Base-by-base conservation (phyloP, 2,797 vertebrate species). In the Carapus acus region DNA sequence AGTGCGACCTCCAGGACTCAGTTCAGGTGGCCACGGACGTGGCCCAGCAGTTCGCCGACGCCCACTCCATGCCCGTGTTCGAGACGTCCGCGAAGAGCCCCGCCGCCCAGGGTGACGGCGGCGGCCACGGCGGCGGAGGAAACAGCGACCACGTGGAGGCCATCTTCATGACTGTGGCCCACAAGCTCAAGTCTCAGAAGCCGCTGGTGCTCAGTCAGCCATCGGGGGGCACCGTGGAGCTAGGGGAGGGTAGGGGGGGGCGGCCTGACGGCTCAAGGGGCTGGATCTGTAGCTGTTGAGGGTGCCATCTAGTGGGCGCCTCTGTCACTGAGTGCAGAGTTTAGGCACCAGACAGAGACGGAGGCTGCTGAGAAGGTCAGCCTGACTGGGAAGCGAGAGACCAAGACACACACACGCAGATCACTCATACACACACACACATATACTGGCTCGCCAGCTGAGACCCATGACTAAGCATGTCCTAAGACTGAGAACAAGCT, bases 161-260 rank as follows among this genome's bases (percentile, higher is more conserved):
- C 42, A 99, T 99, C 69, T 98, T 99, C 51, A 93, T 99, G 95
- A 99, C 96, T 0, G 87, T 99, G 74, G 96, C 96, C 21, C 95
- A 98, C 83, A 98, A 98, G 86, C 89, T 99, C 7, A 97, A 98
- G 82, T 97, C 92, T 50, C 96, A 98, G 87, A 98, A 97, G 80
- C 92, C 95, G 0, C 74, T 99, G 74, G 86, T 94, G 17, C 54
- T 90, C 53, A 96, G 93, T 66, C 96, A 96, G 65, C 92, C 22
- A 4, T 36, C 75, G 0, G 77, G 62, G 4, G 75, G 61, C 60
- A 86, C 88, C 16, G 59, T 95, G 48, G 77, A 63, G 46, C 79
- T 97, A 71, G 87, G 81, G 62, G 44, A 60, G 16, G 62, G 58
- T 17, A 58, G 50, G 43, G 71, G 65, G 2, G 73, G 71, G 0